A percentile compares a stretch with the other conserved stretches of the same genome.
phyloP scores from a whole-genome alignment of 2,113 vertebrate genomes.

The Glareola pratincola region DNA sequence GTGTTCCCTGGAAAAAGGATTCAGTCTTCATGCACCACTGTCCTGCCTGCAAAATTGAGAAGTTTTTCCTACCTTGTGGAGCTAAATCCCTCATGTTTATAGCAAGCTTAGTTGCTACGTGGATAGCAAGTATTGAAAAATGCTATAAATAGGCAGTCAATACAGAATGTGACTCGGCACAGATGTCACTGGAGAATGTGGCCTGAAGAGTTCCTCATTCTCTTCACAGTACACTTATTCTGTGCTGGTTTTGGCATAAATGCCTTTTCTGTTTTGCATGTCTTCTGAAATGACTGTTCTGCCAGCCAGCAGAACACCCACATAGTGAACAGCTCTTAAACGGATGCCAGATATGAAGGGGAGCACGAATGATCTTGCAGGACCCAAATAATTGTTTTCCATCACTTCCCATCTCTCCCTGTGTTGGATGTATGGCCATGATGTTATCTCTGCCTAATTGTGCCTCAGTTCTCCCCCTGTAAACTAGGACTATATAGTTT shows the following conservation, averaged over 20 bases:
- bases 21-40: neutral
- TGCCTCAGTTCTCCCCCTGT: neutral
- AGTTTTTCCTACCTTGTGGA: neutral
- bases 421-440: neutral
- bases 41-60: neutral
- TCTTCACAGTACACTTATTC: neutral
- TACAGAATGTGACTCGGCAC: neutral
- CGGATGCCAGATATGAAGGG: neutral
- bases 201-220: neutral
- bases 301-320: neutral
- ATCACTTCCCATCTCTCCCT: neutral
- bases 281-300: conserved; percentile 3
- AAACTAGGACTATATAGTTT: neutral
- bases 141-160: neutral
- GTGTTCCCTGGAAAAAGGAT: neutral
- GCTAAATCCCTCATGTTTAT: neutral
- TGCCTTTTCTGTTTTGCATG: neutral
- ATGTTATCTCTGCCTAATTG: neutral
- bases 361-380: neutral
- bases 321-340: neutral
- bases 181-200: neutral
- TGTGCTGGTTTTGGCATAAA: neutral
- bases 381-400: neutral
- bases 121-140: neutral
- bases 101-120: neutral